phyloP scores from a whole-genome alignment of 2,797 vertebrate genomes.

The Chrosomus eos region DNA sequence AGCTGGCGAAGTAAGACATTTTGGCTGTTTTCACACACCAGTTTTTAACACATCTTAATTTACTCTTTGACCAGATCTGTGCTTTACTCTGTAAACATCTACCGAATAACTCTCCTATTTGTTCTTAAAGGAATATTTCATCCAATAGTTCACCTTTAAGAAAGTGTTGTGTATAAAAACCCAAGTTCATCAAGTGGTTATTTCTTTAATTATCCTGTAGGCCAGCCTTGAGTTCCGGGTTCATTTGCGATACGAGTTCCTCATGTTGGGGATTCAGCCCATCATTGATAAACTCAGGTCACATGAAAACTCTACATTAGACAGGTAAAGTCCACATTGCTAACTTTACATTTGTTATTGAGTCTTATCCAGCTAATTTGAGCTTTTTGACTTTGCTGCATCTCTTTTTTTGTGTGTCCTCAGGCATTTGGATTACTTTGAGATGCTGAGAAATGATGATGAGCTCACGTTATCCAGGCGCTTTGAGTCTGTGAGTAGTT shows the following conservation, averaged over 20 bases:
- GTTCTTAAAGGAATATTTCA: background rate
- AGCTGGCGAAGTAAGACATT: constrained; percentile 89
- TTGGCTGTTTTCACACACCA: background rate
- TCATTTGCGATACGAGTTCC: constrained; percentile 96
- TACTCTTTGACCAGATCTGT: background rate
- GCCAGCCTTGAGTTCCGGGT: constrained; percentile 96
- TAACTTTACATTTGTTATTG: background rate
- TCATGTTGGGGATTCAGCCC: constrained; percentile 98
- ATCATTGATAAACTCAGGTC: constrained; percentile 96
- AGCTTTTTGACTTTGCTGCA: background rate
- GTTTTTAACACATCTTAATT: constrained; percentile 7
- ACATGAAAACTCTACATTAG: constrained; percentile 96
- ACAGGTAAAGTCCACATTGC: constrained; percentile 81
- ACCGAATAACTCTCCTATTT: background rate
- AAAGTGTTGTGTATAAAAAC: constrained; percentile 6
- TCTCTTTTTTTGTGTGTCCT: background rate
- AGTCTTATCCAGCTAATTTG: background rate
- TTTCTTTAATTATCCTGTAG: constrained; percentile 70
- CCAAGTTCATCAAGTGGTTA: background rate
- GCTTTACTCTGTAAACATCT: background rate
- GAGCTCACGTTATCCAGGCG: constrained; percentile 95
- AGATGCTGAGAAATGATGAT: constrained; percentile 98
- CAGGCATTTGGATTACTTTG: constrained; percentile 98
- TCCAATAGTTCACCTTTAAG: background rate
- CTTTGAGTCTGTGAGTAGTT: constrained; percentile 86